Evolutionary conservation across 2,888 invertebrate species (phyloP), one percentile per base, ranked within the genome.

Genomic region (Drosophila glabriapex): DNA sequence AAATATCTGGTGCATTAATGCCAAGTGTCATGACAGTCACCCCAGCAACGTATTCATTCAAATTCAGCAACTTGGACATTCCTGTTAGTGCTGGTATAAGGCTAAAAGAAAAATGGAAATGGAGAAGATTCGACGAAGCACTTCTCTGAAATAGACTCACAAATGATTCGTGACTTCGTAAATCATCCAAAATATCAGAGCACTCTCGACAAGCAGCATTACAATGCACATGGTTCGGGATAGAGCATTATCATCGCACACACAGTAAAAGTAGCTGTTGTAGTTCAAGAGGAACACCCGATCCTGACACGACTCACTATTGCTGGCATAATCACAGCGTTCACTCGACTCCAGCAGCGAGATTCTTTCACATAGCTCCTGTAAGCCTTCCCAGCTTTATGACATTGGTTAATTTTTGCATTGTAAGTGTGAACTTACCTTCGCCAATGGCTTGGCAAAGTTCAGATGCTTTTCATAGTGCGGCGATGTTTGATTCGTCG

Each of bases 21-120:
- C 96, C 96, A 89, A 96, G 95, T 0, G 96, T 96, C 82, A 96
- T 91, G 77, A 96, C 94, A 22, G 96, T 96, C n/a, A 96, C 95
- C 4, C 96, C 96, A 10, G 95, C 95, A 29, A 95, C 93, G 81
- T 94, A 95, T 76, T 95, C 94, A 60, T 94, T 95, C 65, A 95
- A 85, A 22, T 91, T 91, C 50, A 95, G 79, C 2, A 93, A 83
- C 37, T 91, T 83, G 1, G 95, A 93, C 43, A 95, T 92, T 7
- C 93, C 92, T 49, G 94, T 92, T 7, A 95, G 80, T 1, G 94
- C 93, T n/a, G 95, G 95, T 71, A 95, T 95, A 77, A 95, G 94
- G 75, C 95, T 95, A 81, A 37, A 12, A 9, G 31, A 31, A 1
- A n/a, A 10, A n/a, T 2, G 41, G 4, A 41, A n/a, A 10, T 10